Conservation (phyloP, 1,140 invertebrate species). For the Cryptotermes secundus region DNA sequence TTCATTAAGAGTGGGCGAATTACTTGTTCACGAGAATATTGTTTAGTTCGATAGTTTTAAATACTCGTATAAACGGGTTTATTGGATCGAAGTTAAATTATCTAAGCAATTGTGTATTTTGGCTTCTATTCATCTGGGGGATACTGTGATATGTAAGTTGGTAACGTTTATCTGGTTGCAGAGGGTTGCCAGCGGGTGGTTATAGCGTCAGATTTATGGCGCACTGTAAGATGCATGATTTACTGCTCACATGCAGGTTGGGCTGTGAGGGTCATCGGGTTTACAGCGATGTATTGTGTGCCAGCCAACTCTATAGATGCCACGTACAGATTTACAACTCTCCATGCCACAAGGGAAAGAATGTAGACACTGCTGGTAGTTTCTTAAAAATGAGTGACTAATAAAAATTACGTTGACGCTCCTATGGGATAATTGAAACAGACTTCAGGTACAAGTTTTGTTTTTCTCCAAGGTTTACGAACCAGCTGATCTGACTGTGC, state of each 20-base stretch:
- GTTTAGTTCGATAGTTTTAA: too few relatives aligned
- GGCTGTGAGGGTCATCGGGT: constrained; percentile 6
- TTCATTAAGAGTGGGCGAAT: too few relatives aligned
- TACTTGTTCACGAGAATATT: too few relatives aligned
- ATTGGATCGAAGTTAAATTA: too few relatives aligned
- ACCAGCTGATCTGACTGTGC: background rate
- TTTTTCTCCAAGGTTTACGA: background rate
- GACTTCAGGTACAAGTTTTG: background rate
- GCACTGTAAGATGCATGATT: background rate
- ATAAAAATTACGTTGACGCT: background rate
- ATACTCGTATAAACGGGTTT: too few relatives aligned
- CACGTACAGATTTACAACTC: background rate
- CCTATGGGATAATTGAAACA: background rate
- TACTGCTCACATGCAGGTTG: background rate
- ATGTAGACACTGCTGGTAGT: background rate
- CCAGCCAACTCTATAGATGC: background rate
- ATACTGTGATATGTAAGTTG: background rate
- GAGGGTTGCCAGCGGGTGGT: constrained; percentile 11
- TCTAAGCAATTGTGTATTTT: background rate
- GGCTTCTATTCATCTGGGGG: background rate
- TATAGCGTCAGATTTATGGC: background rate
- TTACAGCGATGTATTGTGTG: background rate
- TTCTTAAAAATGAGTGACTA: background rate
- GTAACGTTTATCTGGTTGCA: background rate
- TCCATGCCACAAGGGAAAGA: background rate